Conservation (phyloP, 64 coral and sea anemone genomes). For the Astreopora myriophthalma region DNA sequence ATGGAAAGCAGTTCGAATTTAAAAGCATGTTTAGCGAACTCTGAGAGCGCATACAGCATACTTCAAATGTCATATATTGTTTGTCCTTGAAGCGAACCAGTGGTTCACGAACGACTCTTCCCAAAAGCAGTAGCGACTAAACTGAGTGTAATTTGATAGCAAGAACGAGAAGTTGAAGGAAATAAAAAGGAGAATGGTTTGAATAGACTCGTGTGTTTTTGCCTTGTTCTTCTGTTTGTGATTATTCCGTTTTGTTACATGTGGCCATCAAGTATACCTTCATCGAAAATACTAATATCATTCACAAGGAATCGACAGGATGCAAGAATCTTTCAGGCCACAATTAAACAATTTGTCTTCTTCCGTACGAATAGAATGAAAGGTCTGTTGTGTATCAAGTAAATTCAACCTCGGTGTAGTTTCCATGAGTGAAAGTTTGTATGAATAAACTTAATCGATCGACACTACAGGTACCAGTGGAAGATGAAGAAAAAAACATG, state of each 20-base stretch:
- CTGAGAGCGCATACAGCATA: conserved; percentile 16
- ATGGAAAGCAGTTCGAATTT: conserved; percentile 56
- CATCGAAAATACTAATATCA: not conserved
- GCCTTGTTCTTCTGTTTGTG: not conserved
- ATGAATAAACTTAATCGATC: not conserved
- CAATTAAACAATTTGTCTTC: not conserved
- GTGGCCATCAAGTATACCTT: not conserved
- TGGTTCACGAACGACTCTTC: not conserved
- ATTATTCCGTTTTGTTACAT: conserved; percentile 22
- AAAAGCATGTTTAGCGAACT: conserved; percentile 8
- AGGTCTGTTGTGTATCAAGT: not conserved
- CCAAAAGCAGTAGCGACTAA: not conserved
- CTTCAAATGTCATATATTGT: conserved; percentile 59
- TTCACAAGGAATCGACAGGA: not conserved
- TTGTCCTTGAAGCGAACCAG: conserved; percentile 8
- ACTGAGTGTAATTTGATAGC: not conserved
- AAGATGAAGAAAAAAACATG: not conserved
- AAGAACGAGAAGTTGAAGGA: not conserved
- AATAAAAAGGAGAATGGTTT: not conserved
- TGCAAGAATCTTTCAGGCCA: not conserved
- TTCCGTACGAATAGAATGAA: not conserved
- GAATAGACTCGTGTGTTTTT: not conserved
- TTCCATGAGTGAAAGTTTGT: not conserved
- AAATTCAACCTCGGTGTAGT: not conserved
- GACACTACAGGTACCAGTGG: not conserved